These are phyloP conservation scores for Tiliqua scincoides DNA, from an alignment of 2,113 vertebrate species.

Conservation along the genomic window DNA sequence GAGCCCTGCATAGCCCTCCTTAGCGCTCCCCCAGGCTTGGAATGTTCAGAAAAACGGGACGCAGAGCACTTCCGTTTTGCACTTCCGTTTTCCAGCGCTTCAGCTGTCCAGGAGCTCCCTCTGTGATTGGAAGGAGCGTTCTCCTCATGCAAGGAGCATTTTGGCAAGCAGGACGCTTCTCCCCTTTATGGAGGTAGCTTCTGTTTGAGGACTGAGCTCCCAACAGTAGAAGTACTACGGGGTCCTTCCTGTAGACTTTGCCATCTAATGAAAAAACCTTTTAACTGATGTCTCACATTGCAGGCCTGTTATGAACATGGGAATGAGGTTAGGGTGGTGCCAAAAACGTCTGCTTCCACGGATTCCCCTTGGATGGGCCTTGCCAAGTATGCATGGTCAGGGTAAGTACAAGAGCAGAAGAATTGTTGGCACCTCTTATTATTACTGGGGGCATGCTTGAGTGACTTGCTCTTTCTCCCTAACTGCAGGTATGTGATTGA, in stretches of 20 bases:
- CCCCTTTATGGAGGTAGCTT: too few species aligned
- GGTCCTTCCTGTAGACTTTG: background rate
- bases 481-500: slow-evolving; percentile 93
- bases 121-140: too few species aligned
- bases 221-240: too few species aligned
- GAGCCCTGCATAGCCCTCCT: too few species aligned
- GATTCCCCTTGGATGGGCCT: slow-evolving; percentile 98
- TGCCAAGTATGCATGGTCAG: slow-evolving; percentile 98
- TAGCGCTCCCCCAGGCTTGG: too few species aligned
- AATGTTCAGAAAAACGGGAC: too few species aligned
- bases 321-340: slow-evolving; percentile 95
- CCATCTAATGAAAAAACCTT: background rate
- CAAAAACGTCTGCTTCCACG: slow-evolving; percentile 98
- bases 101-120: too few species aligned
- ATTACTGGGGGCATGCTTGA: background rate
- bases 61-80: too few species aligned
- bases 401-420: slow-evolving; percentile 80
- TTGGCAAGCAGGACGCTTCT: too few species aligned
- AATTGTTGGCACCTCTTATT: background rate
- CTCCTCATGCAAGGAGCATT: too few species aligned
- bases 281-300: slow-evolving; percentile 44
- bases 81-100: too few species aligned
- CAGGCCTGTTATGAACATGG: slow-evolving; percentile 96
- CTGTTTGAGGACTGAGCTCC: too few species aligned
- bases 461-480: background rate